Evolutionary conservation across 1,140 invertebrate species (phyloP).

Genomic region (Stegodyphus mimosarum): DNA sequence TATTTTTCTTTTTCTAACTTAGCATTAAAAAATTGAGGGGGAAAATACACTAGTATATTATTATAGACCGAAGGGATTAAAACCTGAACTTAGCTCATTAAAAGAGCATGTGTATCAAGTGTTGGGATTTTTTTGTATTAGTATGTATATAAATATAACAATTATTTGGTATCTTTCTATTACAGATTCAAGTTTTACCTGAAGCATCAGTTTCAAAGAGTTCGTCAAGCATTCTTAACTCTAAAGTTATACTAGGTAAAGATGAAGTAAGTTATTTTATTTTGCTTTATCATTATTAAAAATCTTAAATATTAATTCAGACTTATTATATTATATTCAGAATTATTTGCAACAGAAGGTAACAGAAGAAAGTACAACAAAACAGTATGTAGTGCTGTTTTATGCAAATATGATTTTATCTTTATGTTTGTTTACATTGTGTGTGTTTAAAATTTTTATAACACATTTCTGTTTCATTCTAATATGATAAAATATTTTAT

Average conservation of each 20-base stretch:
- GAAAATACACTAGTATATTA: background rate
- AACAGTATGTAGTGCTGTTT: too few species aligned
- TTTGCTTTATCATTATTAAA: too few species aligned
- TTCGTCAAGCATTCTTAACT: background rate
- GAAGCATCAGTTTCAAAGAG: background rate
- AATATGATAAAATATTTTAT: too few species aligned
- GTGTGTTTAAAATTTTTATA: too few species aligned
- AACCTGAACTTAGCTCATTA: background rate
- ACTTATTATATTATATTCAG: too few species aligned
- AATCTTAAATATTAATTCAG: too few species aligned
- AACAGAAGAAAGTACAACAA: too few species aligned
- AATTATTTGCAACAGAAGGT: too few species aligned
- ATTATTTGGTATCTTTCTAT: background rate
- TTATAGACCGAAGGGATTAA: background rate
- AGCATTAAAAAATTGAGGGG: background rate
- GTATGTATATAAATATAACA: background rate
- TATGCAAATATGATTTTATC: too few species aligned
- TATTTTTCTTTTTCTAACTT: background rate
- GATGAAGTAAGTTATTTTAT: slow-evolving; percentile 13
- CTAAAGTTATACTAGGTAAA: slow-evolving; percentile 28
- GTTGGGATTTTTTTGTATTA: background rate
- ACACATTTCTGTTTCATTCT: too few species aligned
- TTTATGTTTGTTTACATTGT: too few species aligned
- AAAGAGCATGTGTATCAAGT: background rate
- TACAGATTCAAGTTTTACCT: slow-evolving; percentile 16